Evolutionary conservation across 1,140 invertebrate species (phyloP), one percentile per base, ranked within the genome.

Genomic region (Panonychus citri): DNA sequence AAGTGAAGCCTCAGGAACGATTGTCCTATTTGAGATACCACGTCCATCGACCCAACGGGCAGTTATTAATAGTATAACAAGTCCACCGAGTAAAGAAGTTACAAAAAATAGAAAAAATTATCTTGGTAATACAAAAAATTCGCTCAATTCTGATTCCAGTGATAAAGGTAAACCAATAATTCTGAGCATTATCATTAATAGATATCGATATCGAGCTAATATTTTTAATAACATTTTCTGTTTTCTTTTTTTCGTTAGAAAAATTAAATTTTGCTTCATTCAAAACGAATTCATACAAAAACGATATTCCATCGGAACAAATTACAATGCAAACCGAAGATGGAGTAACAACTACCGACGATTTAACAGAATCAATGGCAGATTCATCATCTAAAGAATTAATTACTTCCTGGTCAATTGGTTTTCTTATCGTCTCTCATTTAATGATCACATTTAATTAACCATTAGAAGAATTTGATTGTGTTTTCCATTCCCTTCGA

Each of bases 1-100:
- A 54, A 86, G 86, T 56, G 85, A 89, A 70, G 89, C 85, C 7
- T 85, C 90, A 66, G 86, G 86, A 48, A 81, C 79, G 40, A 90
- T 91, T 65, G 77, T 82, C 63, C 72, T 90, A 42, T 90, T 88
- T 68, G 82, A 55, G 28, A 55, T 43, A 17, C 54, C 56, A 21
- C 58, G 17, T 55, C 30, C 48, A 28, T 55, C 49, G 15, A 30
- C 34, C 4, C 26, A 57, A 21, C 30, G 30, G 30, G 12, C 54
- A 7, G 30, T 34, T 34, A 30, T 24, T 27, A 25, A 24, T 43
- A 54, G 8, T 24, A 25, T 15, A 24, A 48, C 17, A 27, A 27
- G 27, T 21, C 10, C 19, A 7, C 30, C 30, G 12, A 12, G 5
- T 12, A 34, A 34, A 1, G 30, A 46, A 34, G 54, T 52, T 25